These are phyloP conservation scores for Meiosimyza platycephala DNA, from an alignment of 2,888 invertebrate species.

Conservation along the genomic window DNA sequence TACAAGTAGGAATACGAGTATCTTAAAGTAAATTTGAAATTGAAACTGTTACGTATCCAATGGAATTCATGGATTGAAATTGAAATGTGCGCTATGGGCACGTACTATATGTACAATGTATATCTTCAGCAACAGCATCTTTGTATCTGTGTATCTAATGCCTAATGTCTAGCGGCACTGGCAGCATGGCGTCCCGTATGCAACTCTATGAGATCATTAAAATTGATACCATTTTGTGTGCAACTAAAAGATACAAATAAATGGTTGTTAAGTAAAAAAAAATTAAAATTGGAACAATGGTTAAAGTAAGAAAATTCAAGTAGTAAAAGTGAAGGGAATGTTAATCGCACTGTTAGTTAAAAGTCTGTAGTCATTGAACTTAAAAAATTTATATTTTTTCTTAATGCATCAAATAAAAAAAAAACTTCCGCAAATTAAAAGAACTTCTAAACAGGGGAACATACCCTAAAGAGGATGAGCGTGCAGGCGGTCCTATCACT, in stretches of 20 bases:
- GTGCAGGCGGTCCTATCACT: too few relatives aligned
- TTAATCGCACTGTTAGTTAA: too few relatives aligned
- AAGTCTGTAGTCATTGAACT: too few relatives aligned
- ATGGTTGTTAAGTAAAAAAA: slow-evolving; percentile 7
- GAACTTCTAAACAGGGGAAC: too few relatives aligned
- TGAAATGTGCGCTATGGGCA: slow-evolving; percentile 25
- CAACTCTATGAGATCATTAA: slow-evolving; percentile 12
- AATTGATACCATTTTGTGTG: slow-evolving; percentile 13
- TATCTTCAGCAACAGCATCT: not conserved
- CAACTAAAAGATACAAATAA: slow-evolving; percentile 24
- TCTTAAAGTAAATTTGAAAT: slow-evolving; percentile 14
- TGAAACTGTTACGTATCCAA: slow-evolving; percentile 12
- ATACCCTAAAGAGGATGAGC: too few relatives aligned
- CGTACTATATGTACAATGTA: not conserved
- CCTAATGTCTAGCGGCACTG: slow-evolving; percentile 11
- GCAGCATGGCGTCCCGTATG: slow-evolving; percentile 4
- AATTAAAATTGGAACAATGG: slow-evolving; percentile 13
- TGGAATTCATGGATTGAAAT: slow-evolving; percentile 16
- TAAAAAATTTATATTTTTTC: too few relatives aligned
- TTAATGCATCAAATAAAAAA: too few relatives aligned
- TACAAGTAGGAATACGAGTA: slow-evolving; percentile 8
- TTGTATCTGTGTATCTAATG: slow-evolving; percentile 5
- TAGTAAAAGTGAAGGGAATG: not conserved
- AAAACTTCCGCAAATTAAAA: too few relatives aligned
- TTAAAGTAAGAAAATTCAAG: slow-evolving; percentile 3